These are phyloP conservation scores for Engystomops pustulosus DNA, from an alignment of 2,113 vertebrate species.

Conservation along the genomic window DNA sequence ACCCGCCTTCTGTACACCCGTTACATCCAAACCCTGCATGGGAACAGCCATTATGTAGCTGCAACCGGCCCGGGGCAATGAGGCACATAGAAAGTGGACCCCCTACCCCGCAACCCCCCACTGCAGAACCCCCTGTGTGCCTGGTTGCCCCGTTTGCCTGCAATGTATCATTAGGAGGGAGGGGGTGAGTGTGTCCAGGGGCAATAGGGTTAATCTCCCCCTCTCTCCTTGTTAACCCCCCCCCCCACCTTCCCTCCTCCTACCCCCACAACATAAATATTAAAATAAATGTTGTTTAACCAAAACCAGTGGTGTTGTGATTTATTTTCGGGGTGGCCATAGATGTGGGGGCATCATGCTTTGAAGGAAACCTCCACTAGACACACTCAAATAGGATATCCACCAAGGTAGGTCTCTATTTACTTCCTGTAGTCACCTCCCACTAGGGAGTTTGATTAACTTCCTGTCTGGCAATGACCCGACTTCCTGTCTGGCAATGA, in stretches of 20 bases:
- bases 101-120: not conserved
- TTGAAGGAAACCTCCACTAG: not conserved
- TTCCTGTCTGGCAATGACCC: too few species aligned
- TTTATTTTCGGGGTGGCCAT: not conserved
- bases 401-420: not conserved
- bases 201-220: slow-evolving; percentile 46
- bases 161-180: slow-evolving; percentile 46
- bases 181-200: slow-evolving; percentile 39
- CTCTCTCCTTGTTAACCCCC: slow-evolving; percentile 31
- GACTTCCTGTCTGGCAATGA: too few species aligned
- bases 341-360: not conserved
- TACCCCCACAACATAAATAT: slow-evolving; percentile 57
- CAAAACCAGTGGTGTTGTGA: slow-evolving; percentile 6
- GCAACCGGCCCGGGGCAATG: slow-evolving; percentile 48
- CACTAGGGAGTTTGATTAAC: not conserved
- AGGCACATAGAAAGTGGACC: slow-evolving; percentile 28
- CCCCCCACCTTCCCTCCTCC: slow-evolving; percentile 40
- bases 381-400: not conserved
- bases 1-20: slow-evolving; percentile 18
- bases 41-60: slow-evolving; percentile 51
- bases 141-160: slow-evolving; percentile 49
- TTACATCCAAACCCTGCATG: slow-evolving; percentile 28
- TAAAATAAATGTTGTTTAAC: slow-evolving; percentile 60
- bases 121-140: slow-evolving; percentile 1
- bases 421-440: not conserved